Conservation (phyloP, 1,140 invertebrate species). For the Chlorops oryzae region DNA sequence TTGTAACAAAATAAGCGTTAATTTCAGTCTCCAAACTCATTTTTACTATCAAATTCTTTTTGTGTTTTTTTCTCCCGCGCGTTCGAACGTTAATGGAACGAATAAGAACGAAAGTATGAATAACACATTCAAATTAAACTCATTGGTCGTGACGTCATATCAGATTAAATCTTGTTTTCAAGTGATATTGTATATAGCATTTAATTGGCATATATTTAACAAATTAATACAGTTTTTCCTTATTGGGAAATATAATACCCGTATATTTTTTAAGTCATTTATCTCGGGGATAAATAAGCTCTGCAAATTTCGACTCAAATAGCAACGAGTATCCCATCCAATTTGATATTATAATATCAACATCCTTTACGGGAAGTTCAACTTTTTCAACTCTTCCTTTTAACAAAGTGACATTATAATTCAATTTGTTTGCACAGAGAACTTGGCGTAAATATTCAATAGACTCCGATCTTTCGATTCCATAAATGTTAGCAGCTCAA, state of each 20-base stretch:
- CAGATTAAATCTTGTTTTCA: too few species aligned
- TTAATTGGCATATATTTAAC: too few species aligned
- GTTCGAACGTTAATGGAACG: not conserved
- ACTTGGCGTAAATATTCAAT: slow-evolving; percentile 91
- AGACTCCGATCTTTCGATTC: slow-evolving; percentile 92
- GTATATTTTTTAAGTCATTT: slow-evolving; percentile 72
- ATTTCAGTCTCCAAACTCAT: slow-evolving; percentile 37
- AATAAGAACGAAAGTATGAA: too few species aligned
- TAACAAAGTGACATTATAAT: slow-evolving; percentile 78
- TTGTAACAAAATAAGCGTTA: slow-evolving; percentile 39
- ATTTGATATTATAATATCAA: slow-evolving; percentile 98
- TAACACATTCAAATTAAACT: too few species aligned
- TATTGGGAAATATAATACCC: slow-evolving; percentile 69
- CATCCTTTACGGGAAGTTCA: slow-evolving; percentile 61
- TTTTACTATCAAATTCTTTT: not conserved
- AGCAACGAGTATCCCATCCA: slow-evolving; percentile 96
- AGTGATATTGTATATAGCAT: too few species aligned
- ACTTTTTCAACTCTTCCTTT: slow-evolving; percentile 84
- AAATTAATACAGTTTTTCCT: slow-evolving; percentile 67
- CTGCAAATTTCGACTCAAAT: slow-evolving; percentile 83
- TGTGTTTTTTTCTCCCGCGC: not conserved
- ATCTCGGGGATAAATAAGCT: slow-evolving; percentile 77
- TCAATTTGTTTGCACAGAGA: slow-evolving; percentile 69
- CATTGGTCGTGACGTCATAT: too few species aligned
- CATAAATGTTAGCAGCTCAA: slow-evolving; percentile 89